Percentiles rank a stretch among this genome's conserved stretches.
Conservation (phyloP, 2,113 vertebrate species). For the Picathartes gymnocephalus region DNA sequence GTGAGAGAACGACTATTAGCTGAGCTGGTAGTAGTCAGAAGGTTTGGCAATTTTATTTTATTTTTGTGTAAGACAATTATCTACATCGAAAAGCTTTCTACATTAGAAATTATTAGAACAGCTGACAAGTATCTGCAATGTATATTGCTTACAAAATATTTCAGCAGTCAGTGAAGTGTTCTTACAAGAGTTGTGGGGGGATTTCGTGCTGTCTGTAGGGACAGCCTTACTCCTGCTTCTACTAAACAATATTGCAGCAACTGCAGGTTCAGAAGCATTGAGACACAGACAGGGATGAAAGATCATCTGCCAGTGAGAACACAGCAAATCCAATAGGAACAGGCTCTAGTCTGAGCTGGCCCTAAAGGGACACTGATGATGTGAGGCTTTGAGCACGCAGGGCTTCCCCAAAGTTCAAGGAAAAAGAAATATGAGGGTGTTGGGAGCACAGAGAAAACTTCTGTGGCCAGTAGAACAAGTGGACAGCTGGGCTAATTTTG, state of each 20-base stretch:
- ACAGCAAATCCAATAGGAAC: not conserved
- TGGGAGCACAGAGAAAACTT: not conserved
- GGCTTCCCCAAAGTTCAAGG: not conserved
- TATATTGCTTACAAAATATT: not conserved
- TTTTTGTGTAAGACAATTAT: not conserved
- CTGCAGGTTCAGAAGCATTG: not conserved
- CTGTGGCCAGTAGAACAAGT: not conserved
- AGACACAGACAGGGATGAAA: not conserved
- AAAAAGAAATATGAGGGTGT: not conserved
- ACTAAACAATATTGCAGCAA: not conserved
- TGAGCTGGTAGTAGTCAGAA: not conserved
- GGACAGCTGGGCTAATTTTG: not conserved
- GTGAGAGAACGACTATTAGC: not conserved
- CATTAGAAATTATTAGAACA: not conserved
- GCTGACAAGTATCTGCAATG: not conserved
- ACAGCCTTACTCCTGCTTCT: not conserved
- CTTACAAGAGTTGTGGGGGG: rapidly evolving
- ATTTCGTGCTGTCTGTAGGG: not conserved
- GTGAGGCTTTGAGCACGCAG: not conserved
- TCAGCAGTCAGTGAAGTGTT: not conserved
- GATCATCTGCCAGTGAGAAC: not conserved
- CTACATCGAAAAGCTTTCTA: not conserved
- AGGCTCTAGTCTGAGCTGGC: not conserved
- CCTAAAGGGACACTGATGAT: not conserved
- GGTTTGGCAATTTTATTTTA: not conserved